Evolutionary conservation across 2,888 invertebrate species (phyloP).

Genomic region (Resseliella maxima): DNA sequence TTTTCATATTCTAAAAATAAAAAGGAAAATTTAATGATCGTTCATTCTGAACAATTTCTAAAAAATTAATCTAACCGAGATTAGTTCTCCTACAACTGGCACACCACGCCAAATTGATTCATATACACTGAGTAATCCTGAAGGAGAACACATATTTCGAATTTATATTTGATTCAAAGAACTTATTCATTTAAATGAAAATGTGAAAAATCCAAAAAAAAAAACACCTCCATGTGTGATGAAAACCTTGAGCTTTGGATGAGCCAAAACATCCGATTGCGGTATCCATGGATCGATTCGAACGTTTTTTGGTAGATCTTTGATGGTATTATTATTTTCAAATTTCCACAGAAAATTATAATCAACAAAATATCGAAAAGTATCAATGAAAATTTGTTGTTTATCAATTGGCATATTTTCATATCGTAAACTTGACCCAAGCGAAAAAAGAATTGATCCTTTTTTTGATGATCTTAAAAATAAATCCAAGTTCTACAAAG

Average conservation of each 20-base stretch:
- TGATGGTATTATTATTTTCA: slow-evolving; percentile 60
- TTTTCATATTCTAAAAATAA: too few relatives aligned
- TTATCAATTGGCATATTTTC: slow-evolving; percentile 59
- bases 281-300: slow-evolving; percentile 68
- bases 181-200: too few relatives aligned
- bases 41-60: too few relatives aligned
- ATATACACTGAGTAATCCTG: slow-evolving; percentile 63
- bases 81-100: slow-evolving; percentile 62
- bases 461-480: slow-evolving; percentile 62
- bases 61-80: too few relatives aligned
- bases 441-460: slow-evolving; percentile 64
- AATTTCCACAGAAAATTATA: slow-evolving; percentile 67
- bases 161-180: too few relatives aligned
- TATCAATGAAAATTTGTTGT: slow-evolving; percentile 61
- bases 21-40: too few relatives aligned
- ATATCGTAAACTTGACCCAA: slow-evolving; percentile 63
- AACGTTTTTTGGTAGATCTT: slow-evolving; percentile 66
- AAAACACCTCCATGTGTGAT: slow-evolving; percentile 64
- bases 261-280: slow-evolving; percentile 68
- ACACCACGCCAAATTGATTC: slow-evolving; percentile 63
- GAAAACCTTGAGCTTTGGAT: slow-evolving; percentile 62
- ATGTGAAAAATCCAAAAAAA: too few relatives aligned
- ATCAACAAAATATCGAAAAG: slow-evolving; percentile 62
- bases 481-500: background rate
- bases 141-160: too few relatives aligned